A percentile compares a stretch with the other conserved stretches of the same genome.
phyloP scores from a whole-genome alignment of 2,888 invertebrate genomes.

The Cataglyphis albicans region DNA sequence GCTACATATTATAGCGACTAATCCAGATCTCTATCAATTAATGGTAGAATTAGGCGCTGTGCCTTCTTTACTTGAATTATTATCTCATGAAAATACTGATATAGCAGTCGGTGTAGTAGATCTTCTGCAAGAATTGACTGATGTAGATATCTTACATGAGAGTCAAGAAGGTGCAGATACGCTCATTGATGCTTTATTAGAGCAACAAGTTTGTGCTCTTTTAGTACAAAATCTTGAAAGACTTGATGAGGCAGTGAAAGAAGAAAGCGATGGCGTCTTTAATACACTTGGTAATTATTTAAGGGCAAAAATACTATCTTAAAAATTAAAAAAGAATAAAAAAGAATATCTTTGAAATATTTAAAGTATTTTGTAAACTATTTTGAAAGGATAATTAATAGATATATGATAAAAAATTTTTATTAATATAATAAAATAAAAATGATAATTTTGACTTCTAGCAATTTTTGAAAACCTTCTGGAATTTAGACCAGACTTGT shows the following conservation, averaged over 20 bases:
- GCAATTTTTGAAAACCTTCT: conserved; percentile 98
- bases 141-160: conserved; percentile 98
- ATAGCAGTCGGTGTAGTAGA: conserved; percentile 93
- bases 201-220: conserved; percentile 95
- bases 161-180: conserved; percentile 96
- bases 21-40: conserved; percentile 97
- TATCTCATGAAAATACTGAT: conserved; percentile 98
- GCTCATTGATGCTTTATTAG: conserved; percentile 94
- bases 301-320: neutral
- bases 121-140: conserved; percentile 94
- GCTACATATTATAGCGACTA: conserved; percentile 97
- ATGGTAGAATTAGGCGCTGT: conserved; percentile 96
- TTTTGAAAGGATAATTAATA: neutral
- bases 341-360: neutral
- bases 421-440: neutral
- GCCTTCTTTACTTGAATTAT: conserved; percentile 95
- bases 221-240: conserved; percentile 97
- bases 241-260: conserved; percentile 96
- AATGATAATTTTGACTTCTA: conserved; percentile 76
- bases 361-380: neutral
- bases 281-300: conserved; percentile 92
- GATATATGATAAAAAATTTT: neutral
- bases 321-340: neutral
- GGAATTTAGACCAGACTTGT: conserved; percentile 95
- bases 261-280: conserved; percentile 98